phyloP scores from a whole-genome alignment of 1,140 invertebrate genomes.

The Zophobas morio region DNA sequence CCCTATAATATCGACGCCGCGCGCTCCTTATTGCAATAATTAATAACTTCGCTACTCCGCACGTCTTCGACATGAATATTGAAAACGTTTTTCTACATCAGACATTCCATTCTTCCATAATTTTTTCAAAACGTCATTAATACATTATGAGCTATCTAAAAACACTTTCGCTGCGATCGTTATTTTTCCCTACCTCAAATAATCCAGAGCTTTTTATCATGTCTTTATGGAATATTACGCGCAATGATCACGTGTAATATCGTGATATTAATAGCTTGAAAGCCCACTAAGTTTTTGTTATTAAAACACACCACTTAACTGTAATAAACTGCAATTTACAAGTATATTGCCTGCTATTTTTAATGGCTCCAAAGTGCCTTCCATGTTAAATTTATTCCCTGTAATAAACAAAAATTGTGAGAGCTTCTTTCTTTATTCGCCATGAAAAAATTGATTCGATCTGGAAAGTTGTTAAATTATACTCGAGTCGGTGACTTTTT shows the following conservation, averaged over 20 bases:
- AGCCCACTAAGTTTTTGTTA: slow-evolving; percentile 32
- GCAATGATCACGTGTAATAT: slow-evolving; percentile 22
- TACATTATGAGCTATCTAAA: slow-evolving; percentile 23
- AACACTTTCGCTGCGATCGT: slow-evolving; percentile 8
- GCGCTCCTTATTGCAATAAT: slow-evolving; percentile 49
- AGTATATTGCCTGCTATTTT: slow-evolving; percentile 41
- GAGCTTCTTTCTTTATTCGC: slow-evolving; percentile 11
- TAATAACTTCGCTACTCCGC: slow-evolving; percentile 47
- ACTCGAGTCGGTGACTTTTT: slow-evolving; percentile 7
- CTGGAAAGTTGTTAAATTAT: slow-evolving; percentile 1
- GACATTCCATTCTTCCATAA: neutral
- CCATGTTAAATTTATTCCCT: slow-evolving; percentile 26
- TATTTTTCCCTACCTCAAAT: slow-evolving; percentile 12
- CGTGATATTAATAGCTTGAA: slow-evolving; percentile 37
- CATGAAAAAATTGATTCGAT: slow-evolving; percentile 8
- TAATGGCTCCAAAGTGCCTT: slow-evolving; percentile 36
- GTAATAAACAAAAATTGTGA: slow-evolving; percentile 38
- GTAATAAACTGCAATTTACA: slow-evolving; percentile 42
- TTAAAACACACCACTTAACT: slow-evolving; percentile 31
- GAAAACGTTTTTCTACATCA: slow-evolving; percentile 44
- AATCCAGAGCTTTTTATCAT: slow-evolving; percentile 5
- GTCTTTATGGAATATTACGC: neutral
- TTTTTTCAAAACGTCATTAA: slow-evolving; percentile 27
- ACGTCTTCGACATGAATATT: slow-evolving; percentile 46
- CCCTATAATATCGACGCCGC: slow-evolving; percentile 57